Base-by-base conservation (phyloP, 1,140 invertebrate genomes). In the Hylyphantes graminicola region DNA sequence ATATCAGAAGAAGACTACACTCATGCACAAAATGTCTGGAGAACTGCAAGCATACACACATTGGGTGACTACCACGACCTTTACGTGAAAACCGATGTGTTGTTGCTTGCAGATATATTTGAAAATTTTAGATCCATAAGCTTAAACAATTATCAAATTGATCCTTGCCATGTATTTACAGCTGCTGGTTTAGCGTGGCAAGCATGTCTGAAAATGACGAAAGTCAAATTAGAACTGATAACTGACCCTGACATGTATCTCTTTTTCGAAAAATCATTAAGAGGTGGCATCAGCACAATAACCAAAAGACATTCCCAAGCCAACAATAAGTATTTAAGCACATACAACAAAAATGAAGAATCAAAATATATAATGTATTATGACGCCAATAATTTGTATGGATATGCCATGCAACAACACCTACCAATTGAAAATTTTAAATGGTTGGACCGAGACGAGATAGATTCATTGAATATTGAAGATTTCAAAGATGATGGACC, bases 81-180 rank as follows among this genome's bases (percentile, higher is more conserved):
- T 17, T 74, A 74, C 57, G 72, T 74, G 4, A 35, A 10, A 15
- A 55, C 63, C 0, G 86, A 87, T 75, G 84, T 86, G 9, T 55
- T 87, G 17, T 48, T 87, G 8, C 59, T 89, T 35, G 35, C 2
- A 35, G 35, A 35, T 35, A 35, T 35, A 35, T 35, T 35, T 35
- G 35, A 35, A 35, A 35, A 35, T n/a, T 61, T 50, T 82, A 96
- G 90, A 92, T 92, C 89, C 72, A 19, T 17, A 50, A 35, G 72
- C 57, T 85, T 17, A 85, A 87, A 68, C 55, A 87, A 15, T 88
- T 88, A 59, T 59, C 2, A 59, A 13, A 12, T 59, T 12, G 57
- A 59, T 6, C n/a, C 12, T 59, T 13, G 10, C 12, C 61, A 48
- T 50, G 9, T 64, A 51, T 78, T 61, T 48, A 78, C 75, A 51